Evolutionary conservation across 2,113 vertebrate genomes (phyloP).

Genomic region (Telmatochromis sp.): DNA sequence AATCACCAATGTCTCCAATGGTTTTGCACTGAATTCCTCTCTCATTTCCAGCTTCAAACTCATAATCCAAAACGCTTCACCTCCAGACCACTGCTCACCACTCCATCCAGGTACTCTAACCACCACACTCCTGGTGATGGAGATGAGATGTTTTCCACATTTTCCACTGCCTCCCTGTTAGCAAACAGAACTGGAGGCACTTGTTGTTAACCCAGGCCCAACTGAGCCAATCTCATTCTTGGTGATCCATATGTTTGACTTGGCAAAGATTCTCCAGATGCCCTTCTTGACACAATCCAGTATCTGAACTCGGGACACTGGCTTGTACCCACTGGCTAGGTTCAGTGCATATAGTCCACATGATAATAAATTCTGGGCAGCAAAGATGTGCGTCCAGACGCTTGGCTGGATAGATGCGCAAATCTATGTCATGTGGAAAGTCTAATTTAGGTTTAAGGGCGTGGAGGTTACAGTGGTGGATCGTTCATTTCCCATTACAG

Average conservation of each 20-base stretch:
- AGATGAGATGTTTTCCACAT: background rate
- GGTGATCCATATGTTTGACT: background rate
- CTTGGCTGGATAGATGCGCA: background rate
- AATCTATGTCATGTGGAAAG: background rate
- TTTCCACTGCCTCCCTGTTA: background rate
- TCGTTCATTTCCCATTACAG: background rate
- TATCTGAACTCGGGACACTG: background rate
- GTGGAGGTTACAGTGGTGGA: background rate
- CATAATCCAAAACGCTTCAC: background rate
- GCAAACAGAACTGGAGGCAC: background rate
- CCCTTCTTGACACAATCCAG: background rate
- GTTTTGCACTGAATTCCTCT: background rate
- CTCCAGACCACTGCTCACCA: background rate
- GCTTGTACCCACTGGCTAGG: background rate
- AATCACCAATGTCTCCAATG: background rate
- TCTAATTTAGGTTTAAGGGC: background rate
- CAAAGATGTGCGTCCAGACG: background rate
- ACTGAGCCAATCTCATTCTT: background rate
- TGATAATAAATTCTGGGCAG: background rate
- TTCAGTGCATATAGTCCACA: background rate
- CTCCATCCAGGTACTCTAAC: background rate
- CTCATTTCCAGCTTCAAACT: background rate
- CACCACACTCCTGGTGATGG: background rate
- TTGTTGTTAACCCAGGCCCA: background rate
- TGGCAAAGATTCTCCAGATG: background rate